Evolutionary conservation across 2,113 vertebrate species (phyloP).

Genomic region (Boleophthalmus pectinirostris): DNA sequence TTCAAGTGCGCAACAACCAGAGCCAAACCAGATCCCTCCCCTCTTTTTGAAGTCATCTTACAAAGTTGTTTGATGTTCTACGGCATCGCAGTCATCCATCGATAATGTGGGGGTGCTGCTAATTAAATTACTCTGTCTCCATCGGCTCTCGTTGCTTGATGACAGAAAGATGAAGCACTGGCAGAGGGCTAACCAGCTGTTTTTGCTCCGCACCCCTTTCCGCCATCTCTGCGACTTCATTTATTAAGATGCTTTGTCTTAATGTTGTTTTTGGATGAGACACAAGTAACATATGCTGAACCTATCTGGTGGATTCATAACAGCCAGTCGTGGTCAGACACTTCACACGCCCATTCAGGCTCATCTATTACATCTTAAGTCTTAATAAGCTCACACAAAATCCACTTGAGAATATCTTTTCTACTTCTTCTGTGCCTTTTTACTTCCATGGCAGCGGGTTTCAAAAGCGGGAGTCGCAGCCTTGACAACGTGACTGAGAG

Average conservation of each 20-base stretch:
- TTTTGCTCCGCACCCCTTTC: slow-evolving; percentile 49
- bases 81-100: slow-evolving; percentile 63
- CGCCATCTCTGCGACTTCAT: slow-evolving; percentile 37
- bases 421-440: neutral
- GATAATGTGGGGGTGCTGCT: slow-evolving; percentile 64
- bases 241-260: slow-evolving; percentile 50
- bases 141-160: slow-evolving; percentile 62
- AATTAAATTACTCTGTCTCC: slow-evolving; percentile 72
- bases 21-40: slow-evolving; percentile 31
- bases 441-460: neutral
- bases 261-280: slow-evolving; percentile 38
- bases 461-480: neutral
- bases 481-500: slow-evolving; percentile 4
- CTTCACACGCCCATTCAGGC: neutral
- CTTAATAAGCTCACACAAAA: slow-evolving; percentile 7
- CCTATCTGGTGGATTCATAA: neutral
- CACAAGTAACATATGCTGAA: slow-evolving; percentile 23
- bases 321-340: neutral
- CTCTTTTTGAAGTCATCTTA: slow-evolving; percentile 48
- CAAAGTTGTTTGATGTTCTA: slow-evolving; percentile 64
- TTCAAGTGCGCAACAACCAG: slow-evolving; percentile 15
- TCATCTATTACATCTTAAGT: neutral
- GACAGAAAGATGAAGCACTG: slow-evolving; percentile 73
- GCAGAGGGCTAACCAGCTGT: slow-evolving; percentile 68
- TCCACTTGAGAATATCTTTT: neutral